These are phyloP conservation scores for Portevinia maculata DNA, from an alignment of 2,888 invertebrate genomes.

Conservation along the genomic window DNA sequence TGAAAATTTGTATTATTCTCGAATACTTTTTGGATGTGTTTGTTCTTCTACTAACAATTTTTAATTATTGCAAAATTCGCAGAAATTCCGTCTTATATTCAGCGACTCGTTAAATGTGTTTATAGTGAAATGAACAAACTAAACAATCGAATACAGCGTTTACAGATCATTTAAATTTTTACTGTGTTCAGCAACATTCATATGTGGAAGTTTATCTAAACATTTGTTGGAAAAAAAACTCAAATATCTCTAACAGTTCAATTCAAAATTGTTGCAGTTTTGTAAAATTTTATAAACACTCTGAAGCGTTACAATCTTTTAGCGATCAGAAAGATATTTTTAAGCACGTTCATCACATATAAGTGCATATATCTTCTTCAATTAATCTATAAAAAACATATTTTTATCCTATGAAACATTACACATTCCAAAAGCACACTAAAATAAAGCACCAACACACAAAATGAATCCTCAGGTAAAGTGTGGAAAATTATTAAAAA, in stretches of 20 bases:
- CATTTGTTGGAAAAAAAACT: no score
- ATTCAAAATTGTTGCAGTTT: constrained; percentile 41
- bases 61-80: neutral
- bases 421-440: constrained; percentile 80
- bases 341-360: constrained; percentile 37
- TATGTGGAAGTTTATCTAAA: no score
- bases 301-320: constrained; percentile 42
- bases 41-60: neutral
- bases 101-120: no score
- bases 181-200: no score
- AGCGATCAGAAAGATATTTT: constrained; percentile 42
- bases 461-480: constrained; percentile 79
- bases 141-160: no score
- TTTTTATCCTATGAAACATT: constrained; percentile 79
- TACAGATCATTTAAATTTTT: no score
- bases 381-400: constrained; percentile 71
- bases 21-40: no score
- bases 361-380: constrained; percentile 52
- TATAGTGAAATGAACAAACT: no score
- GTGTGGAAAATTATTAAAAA: constrained; percentile 76
- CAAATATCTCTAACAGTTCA: no score
- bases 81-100: neutral
- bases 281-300: constrained; percentile 15
- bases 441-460: constrained; percentile 69
- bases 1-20: no score